Percentiles rank a stretch among this genome's conserved stretches.
Evolutionary conservation across 2,797 vertebrate genomes (phyloP).

Genomic region (Phoebastria nigripes): DNA sequence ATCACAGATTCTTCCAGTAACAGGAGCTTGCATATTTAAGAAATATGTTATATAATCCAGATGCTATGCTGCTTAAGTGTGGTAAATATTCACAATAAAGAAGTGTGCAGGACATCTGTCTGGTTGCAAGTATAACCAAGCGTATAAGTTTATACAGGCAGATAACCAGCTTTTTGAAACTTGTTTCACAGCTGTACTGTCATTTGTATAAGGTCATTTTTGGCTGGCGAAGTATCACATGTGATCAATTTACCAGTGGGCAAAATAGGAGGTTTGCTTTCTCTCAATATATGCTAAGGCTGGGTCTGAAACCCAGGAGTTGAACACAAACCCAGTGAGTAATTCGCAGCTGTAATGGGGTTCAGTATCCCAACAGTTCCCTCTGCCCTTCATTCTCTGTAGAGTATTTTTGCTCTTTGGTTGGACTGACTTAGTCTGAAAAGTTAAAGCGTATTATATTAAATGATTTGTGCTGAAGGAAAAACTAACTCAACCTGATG

Average conservation of each 20-base stretch:
- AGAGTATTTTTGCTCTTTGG: not conserved
- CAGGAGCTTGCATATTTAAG: not conserved
- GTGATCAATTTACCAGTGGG: not conserved
- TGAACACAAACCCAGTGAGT: not conserved
- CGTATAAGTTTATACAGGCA: not conserved
- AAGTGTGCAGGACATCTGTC: conserved; percentile 24
- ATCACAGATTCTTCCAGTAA: conserved; percentile 18
- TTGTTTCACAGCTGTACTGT: not conserved
- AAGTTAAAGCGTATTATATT: not conserved
- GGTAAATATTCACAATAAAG: conserved; percentile 3
- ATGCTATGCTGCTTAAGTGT: not conserved
- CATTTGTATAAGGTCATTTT: not conserved
- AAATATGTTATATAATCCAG: conserved; percentile 1
- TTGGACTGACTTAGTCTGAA: not conserved
- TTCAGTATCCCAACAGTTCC: not conserved
- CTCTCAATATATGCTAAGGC: not conserved
- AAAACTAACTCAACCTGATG: conserved; percentile 64
- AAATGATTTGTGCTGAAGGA: conserved; percentile 53
- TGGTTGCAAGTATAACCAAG: not conserved
- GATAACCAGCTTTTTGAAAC: not conserved
- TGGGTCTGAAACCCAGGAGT: not conserved
- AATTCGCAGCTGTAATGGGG: not conserved
- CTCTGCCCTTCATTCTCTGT: not conserved
- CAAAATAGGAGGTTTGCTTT: not conserved
- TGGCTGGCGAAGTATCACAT: not conserved